These are phyloP conservation scores for Ptychodera flava DNA, from an alignment of 35 echinoderm and acorn worm genomes.

Conservation along the genomic window DNA sequence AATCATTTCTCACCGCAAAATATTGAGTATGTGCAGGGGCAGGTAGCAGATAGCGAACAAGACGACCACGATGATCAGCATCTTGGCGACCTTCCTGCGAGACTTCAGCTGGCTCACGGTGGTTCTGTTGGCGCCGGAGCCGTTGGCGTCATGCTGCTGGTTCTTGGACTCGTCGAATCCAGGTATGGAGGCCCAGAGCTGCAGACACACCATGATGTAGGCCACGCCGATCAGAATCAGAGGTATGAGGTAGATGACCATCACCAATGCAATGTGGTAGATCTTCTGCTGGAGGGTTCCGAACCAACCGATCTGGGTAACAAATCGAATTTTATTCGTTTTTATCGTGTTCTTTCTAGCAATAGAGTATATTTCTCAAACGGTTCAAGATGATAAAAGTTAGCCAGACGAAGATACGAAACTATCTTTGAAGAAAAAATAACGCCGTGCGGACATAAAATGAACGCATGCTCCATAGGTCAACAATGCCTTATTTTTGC, in stretches of 20 bases:
- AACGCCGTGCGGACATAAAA: too few relatives aligned
- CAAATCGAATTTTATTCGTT: too few relatives aligned
- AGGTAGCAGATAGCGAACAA: constrained; percentile 78
- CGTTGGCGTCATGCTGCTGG: not conserved
- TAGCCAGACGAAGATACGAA: too few relatives aligned
- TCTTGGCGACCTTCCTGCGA: constrained; percentile 76
- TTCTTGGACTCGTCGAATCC: constrained; percentile 38
- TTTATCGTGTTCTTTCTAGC: too few relatives aligned
- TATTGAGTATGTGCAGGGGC: constrained; percentile 52
- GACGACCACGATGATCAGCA: constrained; percentile 88
- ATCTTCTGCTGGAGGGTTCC: constrained; percentile 32
- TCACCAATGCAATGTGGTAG: constrained; percentile 49
- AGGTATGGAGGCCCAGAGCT: constrained; percentile 82
- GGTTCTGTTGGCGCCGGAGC: constrained; percentile 41
- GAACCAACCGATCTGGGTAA: constrained; percentile 44
- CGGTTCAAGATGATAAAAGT: too few relatives aligned
- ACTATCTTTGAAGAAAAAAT: too few relatives aligned
- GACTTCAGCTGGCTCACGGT: constrained; percentile 59
- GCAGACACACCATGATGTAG: constrained; percentile 46
- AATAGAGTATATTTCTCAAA: too few relatives aligned
- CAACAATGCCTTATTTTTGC: too few relatives aligned
- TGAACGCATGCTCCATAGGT: too few relatives aligned
- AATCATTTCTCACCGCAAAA: constrained; percentile 39
- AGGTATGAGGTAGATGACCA: constrained; percentile 59
- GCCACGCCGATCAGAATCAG: constrained; percentile 66